phyloP scores from a whole-genome alignment of 2,113 vertebrate species.

The Promerops cafer region DNA sequence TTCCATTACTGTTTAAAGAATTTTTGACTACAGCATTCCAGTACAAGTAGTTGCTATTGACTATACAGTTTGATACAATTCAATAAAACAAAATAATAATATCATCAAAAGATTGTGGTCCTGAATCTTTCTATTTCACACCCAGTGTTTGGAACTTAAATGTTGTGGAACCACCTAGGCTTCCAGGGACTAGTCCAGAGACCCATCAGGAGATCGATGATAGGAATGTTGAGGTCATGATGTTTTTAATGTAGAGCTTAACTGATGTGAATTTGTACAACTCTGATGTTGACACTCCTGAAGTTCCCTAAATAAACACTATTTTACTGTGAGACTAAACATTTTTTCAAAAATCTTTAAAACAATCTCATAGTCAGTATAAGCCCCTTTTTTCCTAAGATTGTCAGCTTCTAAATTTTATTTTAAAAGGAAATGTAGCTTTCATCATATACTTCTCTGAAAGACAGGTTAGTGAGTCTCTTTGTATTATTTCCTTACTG shows the following conservation, averaged over 20 bases:
- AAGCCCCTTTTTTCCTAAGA: neutral
- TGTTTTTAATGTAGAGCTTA: conserved; percentile 60
- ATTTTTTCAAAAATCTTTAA: neutral
- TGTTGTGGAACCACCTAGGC: conserved; percentile 19
- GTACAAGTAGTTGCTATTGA: neutral
- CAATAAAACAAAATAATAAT: neutral
- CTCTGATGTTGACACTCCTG: conserved; percentile 66
- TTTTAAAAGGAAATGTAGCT: neutral
- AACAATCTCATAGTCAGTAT: neutral
- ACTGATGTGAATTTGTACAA: conserved; percentile 17
- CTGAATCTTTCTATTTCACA: neutral
- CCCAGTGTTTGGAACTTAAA: neutral
- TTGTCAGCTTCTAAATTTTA: neutral
- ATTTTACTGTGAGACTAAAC: neutral
- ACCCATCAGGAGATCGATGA: conserved; percentile 39
- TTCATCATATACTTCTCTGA: neutral
- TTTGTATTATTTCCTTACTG: neutral
- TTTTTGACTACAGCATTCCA: neutral
- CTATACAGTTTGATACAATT: neutral
- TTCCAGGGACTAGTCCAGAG: conserved; percentile 47
- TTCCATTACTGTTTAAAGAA: neutral
- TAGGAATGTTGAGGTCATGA: conserved; percentile 51
- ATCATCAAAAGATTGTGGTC: neutral
- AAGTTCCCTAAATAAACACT: conserved; percentile 57
- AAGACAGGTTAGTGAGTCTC: neutral